These are phyloP conservation scores for Onthophagus taurus DNA, from an alignment of 1,140 invertebrate genomes.

Conservation along the genomic window DNA sequence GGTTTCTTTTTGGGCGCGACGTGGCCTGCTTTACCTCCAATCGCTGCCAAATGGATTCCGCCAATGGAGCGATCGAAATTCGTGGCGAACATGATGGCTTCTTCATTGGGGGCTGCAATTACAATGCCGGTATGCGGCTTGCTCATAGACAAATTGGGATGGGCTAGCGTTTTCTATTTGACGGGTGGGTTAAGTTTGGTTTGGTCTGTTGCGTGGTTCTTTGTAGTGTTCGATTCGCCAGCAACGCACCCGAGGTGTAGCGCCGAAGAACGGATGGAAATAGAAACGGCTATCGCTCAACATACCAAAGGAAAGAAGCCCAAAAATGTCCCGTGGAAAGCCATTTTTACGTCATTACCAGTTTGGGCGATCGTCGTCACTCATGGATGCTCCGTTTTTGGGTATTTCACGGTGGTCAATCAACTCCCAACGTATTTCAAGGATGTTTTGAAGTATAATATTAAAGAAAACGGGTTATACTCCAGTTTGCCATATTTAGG, in stretches of 20 bases:
- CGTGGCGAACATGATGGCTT: constrained; percentile 81
- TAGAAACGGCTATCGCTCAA: constrained; percentile 61
- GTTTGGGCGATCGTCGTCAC: constrained; percentile 90
- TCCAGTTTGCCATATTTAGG: constrained; percentile 80
- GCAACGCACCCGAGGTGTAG: constrained; percentile 77
- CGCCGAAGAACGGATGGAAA: constrained; percentile 66
- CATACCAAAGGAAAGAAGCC: constrained; percentile 40
- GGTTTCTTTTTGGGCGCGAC: constrained; percentile 76
- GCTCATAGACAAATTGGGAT: constrained; percentile 66
- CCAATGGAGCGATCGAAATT: constrained; percentile 81
- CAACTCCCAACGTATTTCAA: constrained; percentile 92
- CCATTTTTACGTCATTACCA: constrained; percentile 67
- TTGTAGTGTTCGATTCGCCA: constrained; percentile 77
- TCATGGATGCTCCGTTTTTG: constrained; percentile 86
- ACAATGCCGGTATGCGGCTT: constrained; percentile 75
- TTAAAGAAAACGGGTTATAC: constrained; percentile 75
- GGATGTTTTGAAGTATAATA: constrained; percentile 76
- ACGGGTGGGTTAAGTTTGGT: constrained; percentile 66
- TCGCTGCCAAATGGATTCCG: constrained; percentile 85
- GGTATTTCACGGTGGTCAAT: constrained; percentile 89
- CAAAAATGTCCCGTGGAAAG: constrained; percentile 66
- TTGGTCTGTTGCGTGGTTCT: constrained; percentile 80
- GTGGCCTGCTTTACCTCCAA: constrained; percentile 83
- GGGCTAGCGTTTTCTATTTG: constrained; percentile 78
- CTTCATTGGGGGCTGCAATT: constrained; percentile 70